phyloP scores from a whole-genome alignment of 2,797 vertebrate species.

The Mallotus villosus region DNA sequence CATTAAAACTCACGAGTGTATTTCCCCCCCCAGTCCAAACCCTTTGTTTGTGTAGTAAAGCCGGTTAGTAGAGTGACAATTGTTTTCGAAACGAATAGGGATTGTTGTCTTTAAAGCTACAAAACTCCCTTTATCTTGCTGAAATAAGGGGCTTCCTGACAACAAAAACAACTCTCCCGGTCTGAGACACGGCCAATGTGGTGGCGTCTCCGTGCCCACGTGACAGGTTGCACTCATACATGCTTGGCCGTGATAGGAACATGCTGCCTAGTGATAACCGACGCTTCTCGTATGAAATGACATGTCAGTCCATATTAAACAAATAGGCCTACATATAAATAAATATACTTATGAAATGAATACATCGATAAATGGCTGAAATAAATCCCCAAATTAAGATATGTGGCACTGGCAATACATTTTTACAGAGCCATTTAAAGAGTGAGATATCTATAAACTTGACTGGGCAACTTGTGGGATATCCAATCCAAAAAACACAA shows the following conservation, averaged over 20 bases:
- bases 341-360: no score
- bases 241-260: constrained; percentile 47
- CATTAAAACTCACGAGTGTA: not conserved
- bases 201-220: constrained; percentile 40
- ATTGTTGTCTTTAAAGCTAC: not conserved
- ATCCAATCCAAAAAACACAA: no score
- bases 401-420: no score
- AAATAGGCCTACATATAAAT: no score
- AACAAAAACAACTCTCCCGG: constrained; percentile 65
- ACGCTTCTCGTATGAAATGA: constrained; percentile 35
- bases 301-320: constrained; percentile 5
- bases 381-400: no score
- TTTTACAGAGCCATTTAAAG: no score
- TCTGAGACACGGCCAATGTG: constrained; percentile 56
- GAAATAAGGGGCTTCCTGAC: constrained; percentile 57
- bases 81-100: no score
- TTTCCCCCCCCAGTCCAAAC: no score
- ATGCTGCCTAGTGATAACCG: constrained; percentile 27
- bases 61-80: not conserved
- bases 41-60: not conserved
- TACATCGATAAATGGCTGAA: no score
- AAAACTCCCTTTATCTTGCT: constrained; percentile 35
- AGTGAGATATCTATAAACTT: no score
- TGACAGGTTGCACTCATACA: constrained; percentile 46
- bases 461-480: no score